Percentiles rank a stretch among this genome's conserved stretches.
phyloP scores from a whole-genome alignment of 2,797 vertebrate genomes.

The Anniella stebbinsi region DNA sequence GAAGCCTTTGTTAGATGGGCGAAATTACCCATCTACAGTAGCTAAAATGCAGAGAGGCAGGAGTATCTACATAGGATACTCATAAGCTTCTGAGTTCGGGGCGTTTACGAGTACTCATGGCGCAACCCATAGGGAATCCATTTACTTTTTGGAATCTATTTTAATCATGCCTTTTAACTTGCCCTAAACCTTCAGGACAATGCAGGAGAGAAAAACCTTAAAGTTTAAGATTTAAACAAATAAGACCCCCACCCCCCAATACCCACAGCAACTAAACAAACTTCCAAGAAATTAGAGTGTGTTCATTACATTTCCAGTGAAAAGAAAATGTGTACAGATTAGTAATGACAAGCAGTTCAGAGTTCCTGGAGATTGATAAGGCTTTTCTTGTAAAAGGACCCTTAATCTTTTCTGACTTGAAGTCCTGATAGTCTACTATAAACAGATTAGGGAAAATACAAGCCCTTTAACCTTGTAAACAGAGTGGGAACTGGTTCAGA shows the following conservation, averaged over 20 bases:
- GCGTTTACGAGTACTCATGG: no score
- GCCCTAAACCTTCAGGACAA: not conserved
- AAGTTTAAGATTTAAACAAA: not conserved
- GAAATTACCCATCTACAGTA: no score
- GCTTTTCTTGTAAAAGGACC: not conserved
- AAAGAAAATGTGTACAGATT: conserved; percentile 34
- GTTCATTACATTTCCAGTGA: conserved; percentile 6
- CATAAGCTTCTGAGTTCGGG: not conserved
- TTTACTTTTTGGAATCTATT: no score
- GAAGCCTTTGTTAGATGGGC: no score
- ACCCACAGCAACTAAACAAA: not conserved
- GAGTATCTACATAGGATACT: no score
- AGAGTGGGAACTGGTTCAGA: conserved; percentile 3
- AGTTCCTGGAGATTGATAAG: not conserved
- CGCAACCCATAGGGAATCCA: no score
- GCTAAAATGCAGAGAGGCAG: no score
- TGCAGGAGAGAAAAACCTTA: not conserved
- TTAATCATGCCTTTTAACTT: not conserved
- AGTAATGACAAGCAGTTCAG: conserved; percentile 25
- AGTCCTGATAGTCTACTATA: conserved; percentile 10
- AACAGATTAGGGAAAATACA: not conserved
- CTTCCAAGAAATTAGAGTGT: conserved; percentile 13
- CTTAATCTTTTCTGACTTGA: conserved; percentile 19
- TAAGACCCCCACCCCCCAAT: no score
- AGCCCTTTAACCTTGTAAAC: conserved; percentile 6